These are phyloP conservation scores for Hermaeophaga mercurialis DNA, from an alignment of 2,888 invertebrate genomes.

Conservation along the genomic window DNA sequence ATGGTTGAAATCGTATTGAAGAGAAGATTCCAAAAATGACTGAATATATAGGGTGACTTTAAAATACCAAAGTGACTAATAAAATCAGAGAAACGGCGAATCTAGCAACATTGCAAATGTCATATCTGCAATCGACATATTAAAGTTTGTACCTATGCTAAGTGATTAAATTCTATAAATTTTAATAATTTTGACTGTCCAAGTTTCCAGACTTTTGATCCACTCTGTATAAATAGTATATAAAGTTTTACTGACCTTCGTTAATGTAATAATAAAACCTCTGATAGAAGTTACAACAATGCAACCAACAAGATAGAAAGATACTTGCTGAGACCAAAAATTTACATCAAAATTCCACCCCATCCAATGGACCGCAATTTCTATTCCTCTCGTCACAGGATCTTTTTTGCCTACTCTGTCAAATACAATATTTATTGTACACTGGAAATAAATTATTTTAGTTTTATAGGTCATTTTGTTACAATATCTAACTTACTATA, in stretches of 20 bases:
- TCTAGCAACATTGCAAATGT: too few species aligned
- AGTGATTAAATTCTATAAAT: too few species aligned
- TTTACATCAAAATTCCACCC: conserved; percentile 95
- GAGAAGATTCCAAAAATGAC: too few species aligned
- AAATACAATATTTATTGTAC: conserved; percentile 97
- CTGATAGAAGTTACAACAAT: conserved; percentile 98
- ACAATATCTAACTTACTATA: conserved; percentile 73
- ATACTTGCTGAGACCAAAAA: conserved; percentile 99
- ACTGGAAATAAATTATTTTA: conserved; percentile 64
- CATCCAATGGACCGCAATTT: conserved; percentile 96
- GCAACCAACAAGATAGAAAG: conserved; percentile 95
- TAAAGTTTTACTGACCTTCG: conserved; percentile 82
- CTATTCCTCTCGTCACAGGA: conserved; percentile 94
- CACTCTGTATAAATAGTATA: too few species aligned
- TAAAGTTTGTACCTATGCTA: too few species aligned
- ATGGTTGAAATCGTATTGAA: too few species aligned
- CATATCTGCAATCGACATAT: too few species aligned
- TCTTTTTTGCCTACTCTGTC: conserved; percentile 98
- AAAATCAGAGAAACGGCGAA: too few species aligned
- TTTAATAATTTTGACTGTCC: too few species aligned
- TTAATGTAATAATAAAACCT: conserved; percentile 92
- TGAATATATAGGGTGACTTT: too few species aligned
- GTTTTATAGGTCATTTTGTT: not conserved
- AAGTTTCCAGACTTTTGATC: too few species aligned
- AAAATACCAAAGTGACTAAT: too few species aligned